Conservation (phyloP, 2,113 vertebrate genomes). For the Calidris pugnax region DNA sequence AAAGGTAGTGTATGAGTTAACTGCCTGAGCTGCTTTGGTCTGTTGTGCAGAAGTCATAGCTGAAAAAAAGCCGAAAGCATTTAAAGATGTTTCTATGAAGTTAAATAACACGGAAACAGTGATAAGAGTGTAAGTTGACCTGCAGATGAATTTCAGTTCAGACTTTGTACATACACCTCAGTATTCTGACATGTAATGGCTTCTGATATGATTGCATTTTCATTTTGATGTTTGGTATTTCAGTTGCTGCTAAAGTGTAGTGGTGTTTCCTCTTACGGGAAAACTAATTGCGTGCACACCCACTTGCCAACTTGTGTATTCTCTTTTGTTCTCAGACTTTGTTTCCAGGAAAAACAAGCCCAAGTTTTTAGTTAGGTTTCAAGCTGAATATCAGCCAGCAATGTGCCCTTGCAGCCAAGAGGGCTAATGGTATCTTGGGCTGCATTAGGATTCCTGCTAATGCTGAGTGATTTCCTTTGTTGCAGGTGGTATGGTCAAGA, state of each 20-base stretch:
- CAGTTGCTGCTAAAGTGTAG: neutral
- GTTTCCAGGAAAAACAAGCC: neutral
- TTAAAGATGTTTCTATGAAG: neutral
- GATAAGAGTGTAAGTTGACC: neutral
- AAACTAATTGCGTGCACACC: neutral
- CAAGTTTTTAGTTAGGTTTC: neutral
- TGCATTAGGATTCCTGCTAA: neutral
- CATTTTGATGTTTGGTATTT: neutral
- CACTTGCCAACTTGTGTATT: neutral
- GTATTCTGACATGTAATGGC: neutral
- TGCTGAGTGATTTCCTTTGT: neutral
- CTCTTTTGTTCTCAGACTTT: neutral
- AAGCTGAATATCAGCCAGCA: neutral
- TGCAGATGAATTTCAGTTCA: neutral
- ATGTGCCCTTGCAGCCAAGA: neutral
- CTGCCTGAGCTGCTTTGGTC: neutral
- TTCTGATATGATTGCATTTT: neutral
- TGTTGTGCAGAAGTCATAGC: neutral
- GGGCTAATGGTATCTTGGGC: neutral
- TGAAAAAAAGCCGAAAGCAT: neutral
- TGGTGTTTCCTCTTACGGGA: neutral
- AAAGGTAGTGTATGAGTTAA: neutral
- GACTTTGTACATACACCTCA: neutral
- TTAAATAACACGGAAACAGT: neutral
- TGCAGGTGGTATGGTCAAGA: conserved; percentile 99